Evolutionary conservation across 1,140 invertebrate genomes (phyloP).

Genomic region (Drosophila nasuta): DNA sequence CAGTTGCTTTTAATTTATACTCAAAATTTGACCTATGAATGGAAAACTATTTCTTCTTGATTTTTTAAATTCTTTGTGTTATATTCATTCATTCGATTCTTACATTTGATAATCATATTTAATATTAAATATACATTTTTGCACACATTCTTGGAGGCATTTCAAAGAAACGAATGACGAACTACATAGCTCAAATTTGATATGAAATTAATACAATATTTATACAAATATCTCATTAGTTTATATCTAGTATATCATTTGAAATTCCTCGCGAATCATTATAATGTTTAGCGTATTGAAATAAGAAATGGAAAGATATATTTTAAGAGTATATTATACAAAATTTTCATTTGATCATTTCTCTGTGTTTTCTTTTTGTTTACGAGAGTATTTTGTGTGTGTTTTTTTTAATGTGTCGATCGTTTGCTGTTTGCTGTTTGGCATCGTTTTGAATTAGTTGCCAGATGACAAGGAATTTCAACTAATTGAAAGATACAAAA

Average conservation of each 20-base stretch:
- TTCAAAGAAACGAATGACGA: too few relatives aligned
- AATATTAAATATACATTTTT: too few relatives aligned
- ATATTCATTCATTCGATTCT: too few relatives aligned
- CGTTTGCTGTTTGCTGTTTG: conserved; percentile 28
- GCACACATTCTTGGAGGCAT: too few relatives aligned
- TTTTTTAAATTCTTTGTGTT: too few relatives aligned
- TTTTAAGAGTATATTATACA: neutral
- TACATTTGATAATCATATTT: too few relatives aligned
- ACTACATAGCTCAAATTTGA: too few relatives aligned
- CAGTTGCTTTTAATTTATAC: too few relatives aligned
- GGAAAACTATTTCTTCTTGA: too few relatives aligned
- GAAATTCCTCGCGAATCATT: neutral
- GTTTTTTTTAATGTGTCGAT: conserved; percentile 30
- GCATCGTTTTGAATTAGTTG: conserved; percentile 46
- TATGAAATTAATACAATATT: too few relatives aligned
- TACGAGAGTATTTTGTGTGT: neutral
- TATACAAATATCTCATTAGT: neutral
- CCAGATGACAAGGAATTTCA: conserved; percentile 15
- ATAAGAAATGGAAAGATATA: neutral
- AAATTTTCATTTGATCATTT: neutral
- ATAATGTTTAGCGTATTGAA: neutral
- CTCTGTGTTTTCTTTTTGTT: neutral
- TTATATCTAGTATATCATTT: neutral
- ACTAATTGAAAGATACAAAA: conserved; percentile 46
- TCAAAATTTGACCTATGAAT: too few relatives aligned